Evolutionary conservation across 2,113 vertebrate species (phyloP).

Genomic region (Thermophis baileyi): DNA sequence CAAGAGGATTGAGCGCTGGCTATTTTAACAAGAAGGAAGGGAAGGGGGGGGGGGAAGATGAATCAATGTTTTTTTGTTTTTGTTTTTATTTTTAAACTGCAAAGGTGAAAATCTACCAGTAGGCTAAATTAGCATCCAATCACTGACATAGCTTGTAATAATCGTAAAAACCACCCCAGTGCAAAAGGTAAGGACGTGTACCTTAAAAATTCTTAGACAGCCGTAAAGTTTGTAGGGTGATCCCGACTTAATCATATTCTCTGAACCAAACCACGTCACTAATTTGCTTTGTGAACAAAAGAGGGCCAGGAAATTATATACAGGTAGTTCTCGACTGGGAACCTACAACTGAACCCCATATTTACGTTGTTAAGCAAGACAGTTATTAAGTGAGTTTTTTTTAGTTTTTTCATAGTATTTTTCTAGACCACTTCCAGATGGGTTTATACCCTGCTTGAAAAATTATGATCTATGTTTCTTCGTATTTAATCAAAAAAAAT

Average conservation of each 20-base stretch:
- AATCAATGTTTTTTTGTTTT: constrained; percentile 29
- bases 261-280: neutral
- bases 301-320: neutral
- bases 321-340: no score
- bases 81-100: neutral
- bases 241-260: no score
- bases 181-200: neutral
- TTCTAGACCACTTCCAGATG: neutral
- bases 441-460: neutral
- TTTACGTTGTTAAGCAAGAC: no score
- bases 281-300: neutral
- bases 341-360: no score
- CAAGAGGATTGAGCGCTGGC: constrained; percentile 49
- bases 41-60: constrained; percentile 16
- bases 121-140: neutral
- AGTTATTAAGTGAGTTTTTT: no score
- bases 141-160: neutral
- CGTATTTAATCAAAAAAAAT: neutral
- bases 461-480: neutral
- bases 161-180: neutral
- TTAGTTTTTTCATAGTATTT: neutral
- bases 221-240: neutral
- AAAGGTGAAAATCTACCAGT: neutral
- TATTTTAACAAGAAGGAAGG: constrained; percentile 53
- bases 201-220: neutral